A percentile compares a stretch with the other conserved stretches of the same genome.
Conservation (phyloP, 2,113 vertebrate genomes). For the Casuarius casuarius region DNA sequence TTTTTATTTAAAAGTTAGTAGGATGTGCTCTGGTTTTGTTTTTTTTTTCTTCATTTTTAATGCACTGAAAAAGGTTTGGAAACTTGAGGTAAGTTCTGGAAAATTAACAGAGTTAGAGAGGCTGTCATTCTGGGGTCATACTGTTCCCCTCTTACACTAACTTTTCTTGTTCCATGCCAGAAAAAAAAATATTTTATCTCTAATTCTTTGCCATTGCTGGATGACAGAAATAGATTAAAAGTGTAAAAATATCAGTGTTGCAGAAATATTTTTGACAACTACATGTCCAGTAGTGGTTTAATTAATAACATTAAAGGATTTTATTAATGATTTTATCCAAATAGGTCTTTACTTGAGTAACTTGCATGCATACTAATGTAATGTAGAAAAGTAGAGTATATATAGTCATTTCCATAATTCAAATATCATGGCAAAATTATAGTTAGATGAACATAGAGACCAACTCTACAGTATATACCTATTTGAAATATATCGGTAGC, state of each 20-base stretch:
- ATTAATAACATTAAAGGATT: background rate
- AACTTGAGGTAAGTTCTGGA: background rate
- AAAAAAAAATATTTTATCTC: background rate
- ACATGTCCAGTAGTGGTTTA: background rate
- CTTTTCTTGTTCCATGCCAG: background rate
- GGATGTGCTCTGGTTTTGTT: background rate
- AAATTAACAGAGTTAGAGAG: background rate
- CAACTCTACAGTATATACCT: background rate
- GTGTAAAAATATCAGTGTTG: background rate
- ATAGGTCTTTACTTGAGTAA: background rate
- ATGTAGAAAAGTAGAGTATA: background rate
- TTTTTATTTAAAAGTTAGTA: background rate
- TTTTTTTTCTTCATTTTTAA: background rate
- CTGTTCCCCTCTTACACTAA: background rate
- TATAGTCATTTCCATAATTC: background rate
- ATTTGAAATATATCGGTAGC: background rate
- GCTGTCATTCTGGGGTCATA: background rate
- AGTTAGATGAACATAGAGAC: background rate
- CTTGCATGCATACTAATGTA: background rate
- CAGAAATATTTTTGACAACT: background rate
- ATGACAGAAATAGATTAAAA: background rate
- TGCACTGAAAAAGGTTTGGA: background rate
- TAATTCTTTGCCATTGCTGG: background rate
- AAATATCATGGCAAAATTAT: background rate
- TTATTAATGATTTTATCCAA: background rate